These are phyloP conservation scores for Pristionchus fissidentatus DNA, from an alignment of 2,888 invertebrate species.

Conservation along the genomic window DNA sequence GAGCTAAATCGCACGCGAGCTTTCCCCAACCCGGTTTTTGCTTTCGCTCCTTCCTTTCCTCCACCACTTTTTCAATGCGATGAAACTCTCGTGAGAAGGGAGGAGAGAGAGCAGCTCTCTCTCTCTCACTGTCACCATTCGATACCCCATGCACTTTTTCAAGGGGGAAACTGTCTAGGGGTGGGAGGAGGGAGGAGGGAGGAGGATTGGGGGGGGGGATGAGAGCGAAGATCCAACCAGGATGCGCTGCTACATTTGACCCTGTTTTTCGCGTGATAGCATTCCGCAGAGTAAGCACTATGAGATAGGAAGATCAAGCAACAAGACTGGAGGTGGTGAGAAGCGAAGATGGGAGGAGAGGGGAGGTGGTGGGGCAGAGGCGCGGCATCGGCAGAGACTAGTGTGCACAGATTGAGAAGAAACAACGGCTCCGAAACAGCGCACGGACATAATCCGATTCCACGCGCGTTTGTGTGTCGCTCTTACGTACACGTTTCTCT, in stretches of 20 bases:
- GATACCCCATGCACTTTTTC: slow-evolving; percentile 28
- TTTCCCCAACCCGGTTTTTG: slow-evolving; percentile 29
- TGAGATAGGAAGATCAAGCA: slow-evolving; percentile 43
- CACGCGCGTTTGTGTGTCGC: neutral
- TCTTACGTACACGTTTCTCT: no score
- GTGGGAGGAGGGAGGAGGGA: neutral
- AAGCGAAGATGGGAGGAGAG: neutral
- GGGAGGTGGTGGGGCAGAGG: neutral
- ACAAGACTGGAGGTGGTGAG: slow-evolving; percentile 6
- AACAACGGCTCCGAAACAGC: neutral
- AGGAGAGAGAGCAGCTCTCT: neutral
- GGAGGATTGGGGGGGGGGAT: neutral
- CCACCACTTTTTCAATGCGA: neutral
- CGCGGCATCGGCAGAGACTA: neutral
- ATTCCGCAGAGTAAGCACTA: slow-evolving; percentile 1
- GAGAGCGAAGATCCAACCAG: neutral
- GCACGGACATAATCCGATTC: slow-evolving; percentile 25
- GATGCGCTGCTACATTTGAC: slow-evolving; percentile 29
- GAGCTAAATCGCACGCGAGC: slow-evolving; percentile 19
- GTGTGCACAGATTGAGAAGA: neutral
- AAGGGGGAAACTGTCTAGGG: slow-evolving; percentile 34
- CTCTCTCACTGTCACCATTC: slow-evolving; percentile 4
- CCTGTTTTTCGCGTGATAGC: slow-evolving; percentile 15
- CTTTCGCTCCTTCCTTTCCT: neutral
- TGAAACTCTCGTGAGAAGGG: neutral